These are phyloP conservation scores for Belgica antarctica DNA, from an alignment of 2,888 invertebrate species.

Conservation along the genomic window DNA sequence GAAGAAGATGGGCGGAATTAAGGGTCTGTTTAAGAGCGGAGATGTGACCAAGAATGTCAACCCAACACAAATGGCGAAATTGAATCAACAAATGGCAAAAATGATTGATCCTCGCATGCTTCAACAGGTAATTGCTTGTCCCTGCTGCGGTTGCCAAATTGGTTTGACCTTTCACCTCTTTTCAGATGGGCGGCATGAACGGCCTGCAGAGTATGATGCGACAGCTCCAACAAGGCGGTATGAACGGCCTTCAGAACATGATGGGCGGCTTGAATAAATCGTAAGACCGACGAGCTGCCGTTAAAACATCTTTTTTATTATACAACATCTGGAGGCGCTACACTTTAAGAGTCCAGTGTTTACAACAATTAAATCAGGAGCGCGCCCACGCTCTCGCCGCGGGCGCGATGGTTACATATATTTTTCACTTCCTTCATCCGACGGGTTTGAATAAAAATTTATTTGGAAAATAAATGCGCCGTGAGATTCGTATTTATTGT, in stretches of 20 bases:
- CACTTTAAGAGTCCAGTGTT: conserved; percentile 5
- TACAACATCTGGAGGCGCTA: conserved; percentile 8
- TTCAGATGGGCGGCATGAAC: conserved; percentile 84
- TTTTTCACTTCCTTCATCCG: conserved; percentile 7
- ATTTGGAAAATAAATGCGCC: conserved; percentile 10
- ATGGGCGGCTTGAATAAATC: conserved; percentile 59
- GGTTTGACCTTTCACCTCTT: conserved; percentile 11
- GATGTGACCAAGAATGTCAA: conserved; percentile 99
- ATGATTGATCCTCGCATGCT: conserved; percentile 99
- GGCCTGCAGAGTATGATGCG: conserved; percentile 98
- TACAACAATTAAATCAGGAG: conserved; percentile 18
- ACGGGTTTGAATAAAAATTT: conserved; percentile 1
- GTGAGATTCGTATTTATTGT: no score
- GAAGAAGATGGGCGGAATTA: conserved; percentile 99
- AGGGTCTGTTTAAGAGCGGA: conserved; percentile 96
- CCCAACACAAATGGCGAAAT: conserved; percentile 95
- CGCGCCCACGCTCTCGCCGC: no score
- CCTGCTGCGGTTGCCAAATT: neutral
- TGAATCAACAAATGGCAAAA: conserved; percentile 99
- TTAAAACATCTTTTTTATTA: conserved; percentile 11
- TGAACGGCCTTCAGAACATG: conserved; percentile 61
- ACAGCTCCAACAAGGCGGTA: conserved; percentile 65
- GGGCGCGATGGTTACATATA: no score
- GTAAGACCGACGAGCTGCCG: no score
- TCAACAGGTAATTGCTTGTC: conserved; percentile 63